phyloP scores from a whole-genome alignment of 92 coral and sea anemone species.

The Porites lobata region DNA sequence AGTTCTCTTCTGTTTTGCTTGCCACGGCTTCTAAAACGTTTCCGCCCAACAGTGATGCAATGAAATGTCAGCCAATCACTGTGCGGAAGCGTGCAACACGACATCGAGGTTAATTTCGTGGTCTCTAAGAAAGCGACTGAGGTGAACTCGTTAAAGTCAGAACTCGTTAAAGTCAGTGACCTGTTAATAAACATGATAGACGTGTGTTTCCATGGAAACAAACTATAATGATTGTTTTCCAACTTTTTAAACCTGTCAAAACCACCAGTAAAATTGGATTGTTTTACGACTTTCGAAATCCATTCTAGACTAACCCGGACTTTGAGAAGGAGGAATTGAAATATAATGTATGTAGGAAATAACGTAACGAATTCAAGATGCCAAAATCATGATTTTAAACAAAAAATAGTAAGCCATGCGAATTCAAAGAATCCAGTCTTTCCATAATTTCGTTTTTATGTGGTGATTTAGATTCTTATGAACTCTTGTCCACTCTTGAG shows the following conservation, averaged over 20 bases:
- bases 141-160: conserved; percentile 16
- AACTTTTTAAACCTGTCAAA: conserved; percentile 20
- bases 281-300: too few species aligned
- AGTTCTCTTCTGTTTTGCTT: background rate
- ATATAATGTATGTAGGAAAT: too few species aligned
- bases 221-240: background rate
- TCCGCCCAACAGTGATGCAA: background rate
- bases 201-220: background rate
- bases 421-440: too few species aligned
- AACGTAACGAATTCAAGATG: too few species aligned
- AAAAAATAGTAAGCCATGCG: too few species aligned
- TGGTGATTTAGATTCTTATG: too few species aligned
- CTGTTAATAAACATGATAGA: conserved; percentile 36
- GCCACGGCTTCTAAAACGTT: conserved; percentile 14
- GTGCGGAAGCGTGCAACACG: background rate
- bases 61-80: background rate
- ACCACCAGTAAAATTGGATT: conserved; percentile 19
- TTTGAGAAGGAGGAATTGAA: too few species aligned
- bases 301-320: too few species aligned
- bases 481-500: too few species aligned
- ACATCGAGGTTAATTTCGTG: conserved; percentile 10
- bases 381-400: too few species aligned
- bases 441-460: too few species aligned
- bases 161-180: background rate
- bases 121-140: conserved; percentile 25